Evolutionary conservation across 2,797 vertebrate species (phyloP).

Genomic region (Catharus ustulatus): DNA sequence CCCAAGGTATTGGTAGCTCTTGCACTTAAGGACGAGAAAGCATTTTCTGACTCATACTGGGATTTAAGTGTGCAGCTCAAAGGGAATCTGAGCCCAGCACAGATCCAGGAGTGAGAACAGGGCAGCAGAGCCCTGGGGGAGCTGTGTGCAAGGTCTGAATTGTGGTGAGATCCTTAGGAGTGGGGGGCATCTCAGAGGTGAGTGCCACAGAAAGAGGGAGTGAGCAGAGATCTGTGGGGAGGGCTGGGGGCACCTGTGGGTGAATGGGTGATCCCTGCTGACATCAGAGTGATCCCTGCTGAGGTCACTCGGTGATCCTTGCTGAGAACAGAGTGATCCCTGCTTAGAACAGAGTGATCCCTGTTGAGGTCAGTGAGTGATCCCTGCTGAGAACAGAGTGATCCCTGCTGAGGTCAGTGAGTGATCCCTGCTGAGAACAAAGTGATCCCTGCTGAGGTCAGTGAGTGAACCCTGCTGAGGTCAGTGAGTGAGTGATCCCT

Average conservation of each 20-base stretch:
- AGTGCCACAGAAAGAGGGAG: neutral
- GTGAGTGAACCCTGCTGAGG: neutral
- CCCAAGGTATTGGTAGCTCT: neutral
- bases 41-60: neutral
- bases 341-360: too few species aligned
- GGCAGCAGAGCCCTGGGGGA: neutral
- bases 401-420: neutral
- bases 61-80: neutral
- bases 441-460: too few species aligned
- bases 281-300: too few species aligned
- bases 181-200: neutral
- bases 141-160: neutral
- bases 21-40: neutral
- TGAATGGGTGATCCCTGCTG: neutral
- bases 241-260: neutral
- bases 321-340: too few species aligned
- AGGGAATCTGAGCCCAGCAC: neutral
- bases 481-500: neutral
- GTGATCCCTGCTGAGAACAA: neutral
- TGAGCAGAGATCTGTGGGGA: accelerated
- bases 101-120: neutral
- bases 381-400: accelerated
- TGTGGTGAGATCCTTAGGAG: neutral
- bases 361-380: too few species aligned
- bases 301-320: too few species aligned